These are phyloP conservation scores for Mesitornis unicolor DNA, from an alignment of 2,113 vertebrate species.

Conservation along the genomic window DNA sequence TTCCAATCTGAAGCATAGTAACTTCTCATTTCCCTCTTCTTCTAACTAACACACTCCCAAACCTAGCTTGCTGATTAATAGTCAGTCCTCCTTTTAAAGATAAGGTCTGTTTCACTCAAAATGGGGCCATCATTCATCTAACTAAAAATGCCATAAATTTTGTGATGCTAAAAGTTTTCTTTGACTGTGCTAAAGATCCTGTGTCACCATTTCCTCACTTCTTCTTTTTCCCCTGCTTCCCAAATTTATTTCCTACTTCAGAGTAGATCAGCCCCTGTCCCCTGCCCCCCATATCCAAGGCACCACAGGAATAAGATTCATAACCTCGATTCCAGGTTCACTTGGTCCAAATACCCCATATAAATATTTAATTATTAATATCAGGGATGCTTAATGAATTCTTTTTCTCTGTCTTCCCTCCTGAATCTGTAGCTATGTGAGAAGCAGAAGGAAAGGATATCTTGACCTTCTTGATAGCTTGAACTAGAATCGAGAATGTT, in stretches of 20 bases:
- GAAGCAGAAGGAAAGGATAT: background rate
- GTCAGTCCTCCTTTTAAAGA: background rate
- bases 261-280: too few species aligned
- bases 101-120: background rate
- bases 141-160: background rate
- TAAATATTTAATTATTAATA: background rate
- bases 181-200: background rate
- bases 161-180: background rate
- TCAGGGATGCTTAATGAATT: background rate
- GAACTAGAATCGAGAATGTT: background rate
- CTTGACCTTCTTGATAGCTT: background rate
- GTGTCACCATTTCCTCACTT: background rate
- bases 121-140: background rate
- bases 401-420: background rate
- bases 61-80: background rate
- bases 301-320: background rate
- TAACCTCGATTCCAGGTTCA: background rate
- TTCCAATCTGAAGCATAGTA: rapidly evolving
- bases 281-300: background rate
- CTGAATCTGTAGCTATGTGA: background rate
- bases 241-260: background rate
- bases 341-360: background rate
- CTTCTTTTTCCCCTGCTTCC: background rate
- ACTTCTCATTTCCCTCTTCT: background rate
- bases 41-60: background rate